Evolutionary conservation across 1,140 invertebrate species (phyloP).

Genomic region (Aphaenogaster rudis): DNA sequence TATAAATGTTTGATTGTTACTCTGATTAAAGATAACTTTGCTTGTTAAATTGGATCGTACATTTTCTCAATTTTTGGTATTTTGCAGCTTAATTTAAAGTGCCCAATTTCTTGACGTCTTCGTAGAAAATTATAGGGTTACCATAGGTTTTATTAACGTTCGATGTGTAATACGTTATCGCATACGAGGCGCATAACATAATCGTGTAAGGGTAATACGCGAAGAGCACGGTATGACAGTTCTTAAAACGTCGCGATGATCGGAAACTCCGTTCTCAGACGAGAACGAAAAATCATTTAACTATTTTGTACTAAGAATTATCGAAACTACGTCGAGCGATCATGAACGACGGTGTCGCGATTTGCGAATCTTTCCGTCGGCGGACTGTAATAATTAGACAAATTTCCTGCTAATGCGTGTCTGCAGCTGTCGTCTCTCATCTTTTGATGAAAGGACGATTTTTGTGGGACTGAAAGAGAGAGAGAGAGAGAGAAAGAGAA

Average conservation of each 20-base stretch:
- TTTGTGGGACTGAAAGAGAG: constrained; percentile 25
- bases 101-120: constrained; percentile 48
- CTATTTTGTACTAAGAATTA: constrained; percentile 85
- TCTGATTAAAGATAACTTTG: neutral
- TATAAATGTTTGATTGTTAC: neutral
- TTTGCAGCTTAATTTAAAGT: constrained; percentile 6
- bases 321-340: constrained; percentile 46
- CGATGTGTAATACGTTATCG: constrained; percentile 82
- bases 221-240: constrained; percentile 85
- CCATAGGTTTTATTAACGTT: constrained; percentile 73
- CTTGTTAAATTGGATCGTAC: neutral
- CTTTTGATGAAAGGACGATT: constrained; percentile 32
- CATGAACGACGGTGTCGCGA: constrained; percentile 33
- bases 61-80: neutral
- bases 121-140: constrained; percentile 68
- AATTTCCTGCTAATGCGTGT: constrained; percentile 59
- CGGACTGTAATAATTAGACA: constrained; percentile 59
- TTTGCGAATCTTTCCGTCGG: constrained; percentile 33
- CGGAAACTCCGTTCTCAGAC: constrained; percentile 70
- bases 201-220: constrained; percentile 53
- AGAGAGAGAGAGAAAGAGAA: neutral
- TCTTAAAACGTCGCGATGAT: constrained; percentile 76
- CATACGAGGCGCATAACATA: constrained; percentile 61
- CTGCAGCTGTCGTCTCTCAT: constrained; percentile 7
- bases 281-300: constrained; percentile 80